Conservation (phyloP, 2,888 invertebrate species). For the Bellardia bayeri region DNA sequence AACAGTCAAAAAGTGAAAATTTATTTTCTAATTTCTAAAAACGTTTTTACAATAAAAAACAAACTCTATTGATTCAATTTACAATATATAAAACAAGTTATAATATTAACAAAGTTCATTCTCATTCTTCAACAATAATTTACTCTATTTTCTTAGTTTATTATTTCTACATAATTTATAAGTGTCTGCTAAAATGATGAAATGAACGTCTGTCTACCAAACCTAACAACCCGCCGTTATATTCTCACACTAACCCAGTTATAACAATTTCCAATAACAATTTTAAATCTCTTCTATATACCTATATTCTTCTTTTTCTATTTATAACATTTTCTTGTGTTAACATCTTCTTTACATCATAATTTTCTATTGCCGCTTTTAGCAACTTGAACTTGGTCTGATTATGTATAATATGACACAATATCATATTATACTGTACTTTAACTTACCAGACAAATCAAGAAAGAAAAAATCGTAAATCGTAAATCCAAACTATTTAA, state of each 20-base stretch:
- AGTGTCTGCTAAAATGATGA: neutral
- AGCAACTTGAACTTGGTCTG: slow-evolving; percentile 1
- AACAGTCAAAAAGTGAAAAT: too few species aligned
- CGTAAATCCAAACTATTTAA: neutral
- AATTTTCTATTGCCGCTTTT: neutral
- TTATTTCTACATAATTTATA: too few species aligned
- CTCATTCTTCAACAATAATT: too few species aligned
- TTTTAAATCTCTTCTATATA: neutral
- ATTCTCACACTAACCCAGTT: slow-evolving; percentile 50
- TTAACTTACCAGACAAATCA: neutral
- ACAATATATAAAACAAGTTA: too few species aligned
- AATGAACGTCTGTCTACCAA: neutral
- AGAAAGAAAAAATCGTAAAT: neutral
- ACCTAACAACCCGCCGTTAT: slow-evolving; percentile 5
- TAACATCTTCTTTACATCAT: slow-evolving; percentile 8
- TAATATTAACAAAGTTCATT: too few species aligned
- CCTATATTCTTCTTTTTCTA: neutral
- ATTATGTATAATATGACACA: slow-evolving; percentile 16
- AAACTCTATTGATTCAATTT: too few species aligned
- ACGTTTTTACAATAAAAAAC: too few species aligned
- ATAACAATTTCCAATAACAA: slow-evolving; percentile 29
- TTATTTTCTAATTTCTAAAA: too few species aligned
- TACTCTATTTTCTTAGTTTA: too few species aligned
- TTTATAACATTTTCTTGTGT: slow-evolving; percentile 34
- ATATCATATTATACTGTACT: neutral